Evolutionary conservation across 1,140 invertebrate genomes (phyloP), one percentile per base, ranked within the genome.

Genomic region (Drosophila kohkoa): DNA sequence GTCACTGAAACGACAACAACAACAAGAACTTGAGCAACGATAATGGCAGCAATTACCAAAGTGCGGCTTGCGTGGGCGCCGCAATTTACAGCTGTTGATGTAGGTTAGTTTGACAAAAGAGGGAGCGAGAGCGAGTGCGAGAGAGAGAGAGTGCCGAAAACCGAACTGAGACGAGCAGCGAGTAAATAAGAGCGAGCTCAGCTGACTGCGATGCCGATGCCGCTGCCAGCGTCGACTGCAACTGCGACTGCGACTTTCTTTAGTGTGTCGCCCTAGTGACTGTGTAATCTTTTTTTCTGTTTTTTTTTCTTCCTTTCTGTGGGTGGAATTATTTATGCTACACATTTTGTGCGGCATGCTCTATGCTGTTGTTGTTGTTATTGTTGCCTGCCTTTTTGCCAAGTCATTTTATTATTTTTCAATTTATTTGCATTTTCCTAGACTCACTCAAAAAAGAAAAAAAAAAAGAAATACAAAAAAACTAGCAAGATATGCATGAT

Each of bases 311-410:
- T 25, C 20, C 32, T 79, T 62, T 80, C 80, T 76, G 85, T 81
- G 85, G 85, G 85, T 77, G 85, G 85, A 88, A 88, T 89, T 81
- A 88, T 89, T 88, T 88, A 88, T 88, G 85, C 85, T 85, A 85
- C 85, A 80, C 76, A 86, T 74, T 82, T 79, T 79, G 60, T 59
- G 58, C 35, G 62, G 51, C 13, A 28, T 71, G 66, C 38, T 41
- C 30, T 72, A 65, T 77, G 35, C 46, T 68, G 25, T 32, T 69
- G 59, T 64, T 59, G 38, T 58, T 81, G 25, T 49, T 68, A 25
- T 25, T 25, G 20, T 25, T 25, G 20, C 20, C 20, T 25, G 16
- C 55, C 68, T 55, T 51, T 75, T 46, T 65, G 62, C 52, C 46
- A 49, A 64, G 72, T 48, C 76, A 78, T 85, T 85, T 76, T 65